Evolutionary conservation across 2,797 vertebrate species (phyloP), one percentile per base, ranked within the genome.

Genomic region (Sebastes umbrosus): DNA sequence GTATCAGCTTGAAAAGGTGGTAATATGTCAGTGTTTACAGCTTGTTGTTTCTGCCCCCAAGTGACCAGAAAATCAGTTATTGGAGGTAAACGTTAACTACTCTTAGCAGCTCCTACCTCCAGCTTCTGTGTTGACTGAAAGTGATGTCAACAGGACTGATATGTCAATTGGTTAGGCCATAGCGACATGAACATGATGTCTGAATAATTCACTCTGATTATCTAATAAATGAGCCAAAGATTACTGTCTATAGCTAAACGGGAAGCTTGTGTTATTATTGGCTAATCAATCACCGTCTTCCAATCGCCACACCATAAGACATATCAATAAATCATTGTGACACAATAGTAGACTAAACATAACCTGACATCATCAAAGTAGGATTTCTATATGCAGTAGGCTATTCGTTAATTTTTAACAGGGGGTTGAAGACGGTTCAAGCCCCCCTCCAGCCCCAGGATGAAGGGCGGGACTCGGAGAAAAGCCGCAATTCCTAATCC

Each of bases 401-500:
- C 16, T 18, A 46, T 39, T 39, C 0, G 12, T 13, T 12, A 2
- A 43, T 16, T 16, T 36, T 36, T 39, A 39, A 39, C 36, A 39
- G 52, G 2, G 50, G 20, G 29, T 29, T 55, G 54, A 24, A 24
- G 10, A 12, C 11, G 6, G 20, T 54, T 22, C 9, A 54, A 22
- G 54, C 54, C 36, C 36, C 34, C 36, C 13, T 14, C n/a, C n/a
- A n/a, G n/a, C n/a, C n/a, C n/a, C n/a, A n/a, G 57, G 25, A 59
- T 16, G 8, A 29, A 59, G 14, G 57, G 13, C 25, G 8, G 24
- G 55, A 58, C 24, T 16, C 55, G 6, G 16, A 46, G 43, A 46
- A 46, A 46, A 46, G 43, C 0, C 43, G 7, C 43, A 18, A 46
- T 39, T 39, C 0, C 36, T 0, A 14, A 39, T 1, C 12, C 1